Evolutionary conservation across 2,888 invertebrate species (phyloP).

Genomic region (Heliconius hortense): DNA sequence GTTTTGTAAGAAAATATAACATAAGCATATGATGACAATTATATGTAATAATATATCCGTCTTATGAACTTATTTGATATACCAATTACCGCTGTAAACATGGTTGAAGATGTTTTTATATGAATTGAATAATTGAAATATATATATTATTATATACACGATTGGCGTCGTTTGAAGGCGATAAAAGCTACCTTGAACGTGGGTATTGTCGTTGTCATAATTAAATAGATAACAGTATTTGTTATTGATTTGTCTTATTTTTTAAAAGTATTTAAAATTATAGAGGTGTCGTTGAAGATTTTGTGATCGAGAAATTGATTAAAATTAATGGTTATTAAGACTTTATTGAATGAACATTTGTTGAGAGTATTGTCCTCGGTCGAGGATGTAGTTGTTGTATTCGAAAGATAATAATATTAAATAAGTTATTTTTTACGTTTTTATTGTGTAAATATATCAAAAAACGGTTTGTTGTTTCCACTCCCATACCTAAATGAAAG

Average conservation of each 20-base stretch:
- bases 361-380: slow-evolving; percentile 77
- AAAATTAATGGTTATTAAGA: slow-evolving; percentile 76
- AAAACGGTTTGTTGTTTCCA: slow-evolving; percentile 75
- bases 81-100: slow-evolving; percentile 65
- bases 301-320: slow-evolving; percentile 76
- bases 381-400: slow-evolving; percentile 81
- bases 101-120: slow-evolving; percentile 79
- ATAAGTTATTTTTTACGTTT: slow-evolving; percentile 83
- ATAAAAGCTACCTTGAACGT: slow-evolving; percentile 52
- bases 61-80: slow-evolving; percentile 75
- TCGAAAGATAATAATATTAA: slow-evolving; percentile 82
- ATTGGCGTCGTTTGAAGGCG: slow-evolving; percentile 65
- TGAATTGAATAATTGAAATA: slow-evolving; percentile 72
- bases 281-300: slow-evolving; percentile 80
- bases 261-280: slow-evolving; percentile 66
- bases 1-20: slow-evolving; percentile 78
- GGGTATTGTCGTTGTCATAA: slow-evolving; percentile 57
- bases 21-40: slow-evolving; percentile 76
- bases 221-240: slow-evolving; percentile 63
- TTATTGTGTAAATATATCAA: slow-evolving; percentile 80
- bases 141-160: slow-evolving; percentile 68
- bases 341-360: slow-evolving; percentile 80
- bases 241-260: slow-evolving; percentile 66
- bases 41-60: slow-evolving; percentile 79
- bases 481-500: slow-evolving; percentile 69